Base-by-base conservation (phyloP, 2,113 vertebrate species). In the Ciconia stormi region DNA sequence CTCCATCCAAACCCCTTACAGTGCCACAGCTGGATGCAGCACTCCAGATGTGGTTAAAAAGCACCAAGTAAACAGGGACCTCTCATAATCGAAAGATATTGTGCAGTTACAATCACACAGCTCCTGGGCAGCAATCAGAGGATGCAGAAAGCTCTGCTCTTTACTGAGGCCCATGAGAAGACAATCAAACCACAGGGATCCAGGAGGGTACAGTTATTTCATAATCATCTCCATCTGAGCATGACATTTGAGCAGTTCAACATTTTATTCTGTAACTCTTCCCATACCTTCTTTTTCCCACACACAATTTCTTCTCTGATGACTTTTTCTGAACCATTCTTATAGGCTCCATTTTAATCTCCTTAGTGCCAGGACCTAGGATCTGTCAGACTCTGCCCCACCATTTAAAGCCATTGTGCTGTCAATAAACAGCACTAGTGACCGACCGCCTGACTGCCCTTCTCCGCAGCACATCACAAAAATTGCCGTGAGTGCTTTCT, bases 361-460 rank as follows among this genome's bases (percentile, higher is more conserved):
- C 4, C 0, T 34, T 15, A 3, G 12, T 29, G 3, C 17, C 42
- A 23, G 42, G 27, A 27, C 52, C 13, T 1, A 7, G 26, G 16
- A 21, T 21, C 36, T 56, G 20, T 10, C 52, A 7, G 11, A 19
- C 21, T 3, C 61, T 80, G 47, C 40, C 62, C 42, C 55, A 18
- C 14, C 66, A 8, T 14, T 66, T 22, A 50, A 36, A 73, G 72
- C n/a, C 26, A 16, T 25, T 12, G 3, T 11, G 58, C n/a, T 67
- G 61, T 27, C 67, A 46, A 32, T 22, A 50, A 38, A n/a, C 50
- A 38, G 58, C 58, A 38, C 30, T 5, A 12, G 27, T 7, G 20
- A 38, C 40, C 7, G 4, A 27, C 22, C 21, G 21, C n/a, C 44
- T 23, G 44, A 7, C 52, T 17, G 44, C 50, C 40, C 27, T 53